Percentiles rank a stretch among this genome's conserved stretches.
phyloP scores from a whole-genome alignment of 1,140 invertebrate species.

The Drosophila pectinifera region DNA sequence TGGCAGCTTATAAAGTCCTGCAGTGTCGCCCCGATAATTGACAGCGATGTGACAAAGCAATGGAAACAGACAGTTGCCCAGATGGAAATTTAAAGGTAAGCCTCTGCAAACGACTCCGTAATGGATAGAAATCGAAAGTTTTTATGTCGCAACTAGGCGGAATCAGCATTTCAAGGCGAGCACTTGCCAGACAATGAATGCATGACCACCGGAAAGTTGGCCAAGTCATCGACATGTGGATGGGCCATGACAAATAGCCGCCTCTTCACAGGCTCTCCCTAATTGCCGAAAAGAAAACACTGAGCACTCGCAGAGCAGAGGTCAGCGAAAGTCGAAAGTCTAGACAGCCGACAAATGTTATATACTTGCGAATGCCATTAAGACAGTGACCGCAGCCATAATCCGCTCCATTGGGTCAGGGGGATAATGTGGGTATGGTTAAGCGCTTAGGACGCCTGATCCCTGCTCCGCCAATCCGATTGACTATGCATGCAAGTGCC shows the following conservation, averaged over 20 bases:
- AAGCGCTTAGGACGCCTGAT: slow-evolving; percentile 21
- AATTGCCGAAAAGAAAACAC: slow-evolving; percentile 32
- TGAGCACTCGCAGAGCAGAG: slow-evolving; percentile 11
- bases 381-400: slow-evolving; percentile 20
- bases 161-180: slow-evolving; percentile 2
- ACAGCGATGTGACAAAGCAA: slow-evolving; percentile 67
- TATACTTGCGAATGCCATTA: slow-evolving; percentile 18
- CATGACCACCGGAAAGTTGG: slow-evolving; percentile 13
- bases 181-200: slow-evolving; percentile 21
- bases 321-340: slow-evolving; percentile 62
- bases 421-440: slow-evolving; percentile 20
- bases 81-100: slow-evolving; percentile 46
- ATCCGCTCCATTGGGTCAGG: slow-evolving; percentile 19
- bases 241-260: slow-evolving; percentile 38
- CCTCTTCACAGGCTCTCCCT: neutral
- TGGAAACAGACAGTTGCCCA: slow-evolving; percentile 60
- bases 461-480: slow-evolving; percentile 26
- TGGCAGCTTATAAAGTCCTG: slow-evolving; percentile 75
- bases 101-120: slow-evolving; percentile 19
- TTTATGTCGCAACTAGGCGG: neutral
- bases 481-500: slow-evolving; percentile 35
- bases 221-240: slow-evolving; percentile 44
- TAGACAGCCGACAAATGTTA: slow-evolving; percentile 61
- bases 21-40: slow-evolving; percentile 76
- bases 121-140: slow-evolving; percentile 11